Evolutionary conservation across 2,888 invertebrate genomes (phyloP).

Genomic region (Drosophila multiciliata): DNA sequence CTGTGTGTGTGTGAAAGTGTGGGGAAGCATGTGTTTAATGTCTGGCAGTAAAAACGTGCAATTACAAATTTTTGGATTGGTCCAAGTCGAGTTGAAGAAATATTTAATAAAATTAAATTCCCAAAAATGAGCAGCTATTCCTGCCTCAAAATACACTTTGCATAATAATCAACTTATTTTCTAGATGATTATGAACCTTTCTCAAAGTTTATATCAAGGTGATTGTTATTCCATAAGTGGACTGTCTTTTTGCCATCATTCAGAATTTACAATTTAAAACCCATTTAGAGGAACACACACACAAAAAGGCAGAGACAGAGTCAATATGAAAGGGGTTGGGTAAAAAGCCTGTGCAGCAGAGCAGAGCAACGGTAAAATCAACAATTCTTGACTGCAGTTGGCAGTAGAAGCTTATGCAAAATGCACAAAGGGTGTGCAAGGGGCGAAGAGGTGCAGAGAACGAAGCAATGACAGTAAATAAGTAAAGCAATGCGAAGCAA

Average conservation of each 20-base stretch:
- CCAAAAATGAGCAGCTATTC: neutral
- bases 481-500: conserved; percentile 42
- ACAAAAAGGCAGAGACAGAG: neutral
- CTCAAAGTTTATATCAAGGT: neutral
- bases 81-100: neutral
- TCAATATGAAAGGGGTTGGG: conserved; percentile 7
- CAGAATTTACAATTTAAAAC: conserved; percentile 38
- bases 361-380: conserved; percentile 38
- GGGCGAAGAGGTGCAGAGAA: neutral
- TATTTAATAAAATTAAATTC: conserved; percentile 2
- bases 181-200: neutral
- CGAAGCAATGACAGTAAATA: conserved; percentile 36
- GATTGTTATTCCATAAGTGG: neutral
- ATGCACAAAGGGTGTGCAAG: neutral
- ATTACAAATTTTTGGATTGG: neutral
- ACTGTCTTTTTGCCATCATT: conserved; percentile 1
- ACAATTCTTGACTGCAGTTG: conserved; percentile 36
- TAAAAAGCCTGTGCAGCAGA: conserved; percentile 33
- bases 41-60: conserved; percentile 15
- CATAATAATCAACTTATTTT: neutral
- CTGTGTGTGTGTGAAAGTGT: neutral
- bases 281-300: conserved; percentile 13
- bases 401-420: conserved; percentile 27
- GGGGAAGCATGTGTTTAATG: conserved; percentile 23
- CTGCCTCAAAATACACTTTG: neutral